Evolutionary conservation across 2,113 vertebrate genomes (phyloP), one percentile per base, ranked within the genome.

Genomic region (Brevimyrus niger): DNA sequence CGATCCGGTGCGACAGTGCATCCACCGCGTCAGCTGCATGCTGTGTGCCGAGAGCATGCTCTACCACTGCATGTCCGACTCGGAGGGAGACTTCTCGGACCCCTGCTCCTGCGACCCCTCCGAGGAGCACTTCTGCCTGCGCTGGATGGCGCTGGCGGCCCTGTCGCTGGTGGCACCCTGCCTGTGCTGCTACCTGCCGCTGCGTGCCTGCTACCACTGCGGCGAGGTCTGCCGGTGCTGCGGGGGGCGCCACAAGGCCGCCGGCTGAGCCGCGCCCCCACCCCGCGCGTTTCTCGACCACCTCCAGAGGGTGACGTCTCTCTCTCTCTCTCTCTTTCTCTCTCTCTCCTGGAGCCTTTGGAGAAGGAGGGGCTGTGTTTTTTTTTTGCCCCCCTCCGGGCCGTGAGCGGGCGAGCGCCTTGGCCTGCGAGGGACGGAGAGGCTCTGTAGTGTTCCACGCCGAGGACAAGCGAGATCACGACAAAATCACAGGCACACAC

Each of bases 61-160:
- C 58, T 99, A 99, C 95, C 98, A 99, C 96, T 99, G 98, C 96
- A 99, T 99, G 98, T 99, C 98, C 89, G 98, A 99, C 96, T 99
- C 98, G 0, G 98, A 99, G 95, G 98, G 98, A 85, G 98, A 99
- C 93, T 99, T 98, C 93, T 99, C 98, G 82, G 98, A 99, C 95
- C 98, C 98, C n/a, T 99, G 98, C 95, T 99, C 98, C 0, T 99
- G 98, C 92, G 98, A 99, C 96, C 97, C 98, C 89, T 97, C 96
- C 3, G 98, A 99, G 92, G 98, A 99, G 96, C 99, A 98, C 95
- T 99, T 99, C 96, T 99, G 98, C 95, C 95, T 99, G 91, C 97
- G 98, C 93, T 99, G 98, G 98, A 95, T 99, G 92, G 98, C 98
- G n/a, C 96, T 99, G 93, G 96, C 98, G 93, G 97, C 98, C 23